Evolutionary conservation across 2,888 invertebrate species (phyloP).

Genomic region (Steinernema carpocapsae): DNA sequence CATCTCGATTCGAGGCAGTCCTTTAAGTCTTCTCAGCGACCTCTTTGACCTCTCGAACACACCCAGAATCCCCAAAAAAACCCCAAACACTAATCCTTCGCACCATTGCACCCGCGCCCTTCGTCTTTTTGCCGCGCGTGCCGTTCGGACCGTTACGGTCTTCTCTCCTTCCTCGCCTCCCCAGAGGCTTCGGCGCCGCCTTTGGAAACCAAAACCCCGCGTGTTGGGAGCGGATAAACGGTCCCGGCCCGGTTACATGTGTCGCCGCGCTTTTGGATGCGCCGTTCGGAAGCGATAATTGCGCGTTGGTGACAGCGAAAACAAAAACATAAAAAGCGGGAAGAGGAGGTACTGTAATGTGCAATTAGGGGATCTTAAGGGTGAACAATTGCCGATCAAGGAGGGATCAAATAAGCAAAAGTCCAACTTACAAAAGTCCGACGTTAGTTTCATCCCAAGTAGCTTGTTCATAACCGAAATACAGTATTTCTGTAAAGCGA

Average conservation of each 20-base stretch:
- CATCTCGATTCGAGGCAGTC: not conserved
- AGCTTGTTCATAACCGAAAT: no score
- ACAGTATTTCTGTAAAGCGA: no score
- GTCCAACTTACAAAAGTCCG: no score
- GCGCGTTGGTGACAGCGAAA: not conserved
- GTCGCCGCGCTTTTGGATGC: conserved; percentile 18
- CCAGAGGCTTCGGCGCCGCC: conserved; percentile 23
- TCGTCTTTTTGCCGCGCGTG: conserved; percentile 27
- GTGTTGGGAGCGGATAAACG: conserved; percentile 8
- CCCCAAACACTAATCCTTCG: not conserved
- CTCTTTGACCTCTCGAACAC: conserved; percentile 15
- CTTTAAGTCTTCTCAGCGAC: not conserved
- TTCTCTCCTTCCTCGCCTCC: conserved; percentile 17
- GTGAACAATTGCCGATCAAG: no score
- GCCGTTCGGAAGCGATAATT: conserved; percentile 32
- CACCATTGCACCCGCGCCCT: conserved; percentile 27
- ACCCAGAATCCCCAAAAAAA: not conserved
- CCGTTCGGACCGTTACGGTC: conserved; percentile 13
- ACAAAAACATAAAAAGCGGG: conserved; percentile 26
- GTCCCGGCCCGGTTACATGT: conserved; percentile 1
- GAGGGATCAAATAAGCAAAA: no score
- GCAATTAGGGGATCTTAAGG: no score
- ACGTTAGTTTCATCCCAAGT: no score
- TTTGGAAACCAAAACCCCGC: conserved; percentile 33
- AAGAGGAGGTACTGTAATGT: no score